A percentile compares a stretch with the other conserved stretches of the same genome.
These are phyloP conservation scores for Myiagra hebetior DNA, from an alignment of 2,113 vertebrate genomes.

Conservation along the genomic window DNA sequence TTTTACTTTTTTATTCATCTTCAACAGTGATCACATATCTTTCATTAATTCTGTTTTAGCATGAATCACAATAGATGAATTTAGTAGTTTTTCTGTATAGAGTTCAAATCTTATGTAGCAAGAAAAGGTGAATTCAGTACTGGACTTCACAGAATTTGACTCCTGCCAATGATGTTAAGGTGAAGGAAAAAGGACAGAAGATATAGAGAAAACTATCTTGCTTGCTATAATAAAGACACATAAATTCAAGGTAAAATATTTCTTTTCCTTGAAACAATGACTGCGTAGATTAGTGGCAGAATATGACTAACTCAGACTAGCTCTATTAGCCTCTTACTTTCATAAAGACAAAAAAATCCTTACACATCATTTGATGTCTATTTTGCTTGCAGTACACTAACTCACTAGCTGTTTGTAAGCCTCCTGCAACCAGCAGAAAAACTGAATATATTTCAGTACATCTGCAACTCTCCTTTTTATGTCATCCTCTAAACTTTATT, in stretches of 20 bases:
- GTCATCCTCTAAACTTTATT: slow-evolving; percentile 39
- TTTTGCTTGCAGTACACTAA: not conserved
- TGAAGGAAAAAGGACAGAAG: not conserved
- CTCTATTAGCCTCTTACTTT: not conserved
- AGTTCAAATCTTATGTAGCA: not conserved
- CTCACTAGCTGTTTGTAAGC: not conserved
- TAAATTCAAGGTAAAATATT: not conserved
- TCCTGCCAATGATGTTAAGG: not conserved
- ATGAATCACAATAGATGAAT: not conserved
- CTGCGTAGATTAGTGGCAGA: not conserved
- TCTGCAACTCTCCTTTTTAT: slow-evolving; percentile 16
- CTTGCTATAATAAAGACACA: not conserved
- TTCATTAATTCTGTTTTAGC: not conserved
- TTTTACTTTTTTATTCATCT: not conserved
- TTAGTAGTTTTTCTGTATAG: not conserved
- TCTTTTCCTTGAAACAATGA: not conserved
- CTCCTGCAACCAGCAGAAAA: not conserved
- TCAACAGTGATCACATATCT: not conserved
- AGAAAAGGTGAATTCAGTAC: not conserved
- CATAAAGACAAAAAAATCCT: not conserved
- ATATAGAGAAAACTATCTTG: not conserved
- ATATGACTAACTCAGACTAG: not conserved
- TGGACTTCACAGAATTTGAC: not conserved
- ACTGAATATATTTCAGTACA: not conserved
- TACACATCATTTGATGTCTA: not conserved